Conservation (phyloP, 2,888 invertebrate species). For the Pristionchus arcanus region DNA sequence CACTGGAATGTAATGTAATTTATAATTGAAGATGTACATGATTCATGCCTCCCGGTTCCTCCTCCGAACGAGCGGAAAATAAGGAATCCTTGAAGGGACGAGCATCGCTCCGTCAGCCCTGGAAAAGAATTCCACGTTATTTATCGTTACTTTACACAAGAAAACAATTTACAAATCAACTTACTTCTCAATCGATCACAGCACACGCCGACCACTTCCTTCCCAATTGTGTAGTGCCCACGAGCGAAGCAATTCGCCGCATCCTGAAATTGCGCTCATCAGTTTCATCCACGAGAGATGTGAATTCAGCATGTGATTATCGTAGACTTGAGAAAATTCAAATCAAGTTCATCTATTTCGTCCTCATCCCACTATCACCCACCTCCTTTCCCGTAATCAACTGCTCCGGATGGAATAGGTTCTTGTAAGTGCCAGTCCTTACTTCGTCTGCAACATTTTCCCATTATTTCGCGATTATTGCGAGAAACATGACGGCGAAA, state of each 20-base stretch:
- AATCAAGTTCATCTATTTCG: too few species aligned
- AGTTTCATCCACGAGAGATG: too few species aligned
- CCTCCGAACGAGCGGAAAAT: slow-evolving; percentile 92
- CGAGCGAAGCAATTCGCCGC: slow-evolving; percentile 60
- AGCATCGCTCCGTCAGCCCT: slow-evolving; percentile 29
- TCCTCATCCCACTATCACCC: too few species aligned
- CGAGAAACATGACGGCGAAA: neutral
- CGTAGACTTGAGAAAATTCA: too few species aligned
- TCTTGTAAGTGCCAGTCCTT: slow-evolving; percentile 81
- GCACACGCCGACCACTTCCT: slow-evolving; percentile 85
- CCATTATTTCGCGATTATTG: neutral
- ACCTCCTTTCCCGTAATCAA: slow-evolving; percentile 95
- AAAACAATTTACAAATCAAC: too few species aligned
- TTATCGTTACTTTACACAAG: too few species aligned
- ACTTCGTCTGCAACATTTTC: slow-evolving; percentile 77
- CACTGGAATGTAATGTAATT: slow-evolving; percentile 20
- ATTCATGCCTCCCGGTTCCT: slow-evolving; percentile 87
- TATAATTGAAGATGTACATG: neutral
- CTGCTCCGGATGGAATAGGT: slow-evolving; percentile 95
- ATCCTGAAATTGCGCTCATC: neutral
- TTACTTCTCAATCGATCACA: slow-evolving; percentile 84
- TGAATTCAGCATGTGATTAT: too few species aligned
- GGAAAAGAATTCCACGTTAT: neutral
- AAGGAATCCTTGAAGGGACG: slow-evolving; percentile 86
- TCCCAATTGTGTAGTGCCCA: slow-evolving; percentile 87